Evolutionary conservation across 2,888 invertebrate species (phyloP).

Genomic region (Digitonthophagus gazella): DNA sequence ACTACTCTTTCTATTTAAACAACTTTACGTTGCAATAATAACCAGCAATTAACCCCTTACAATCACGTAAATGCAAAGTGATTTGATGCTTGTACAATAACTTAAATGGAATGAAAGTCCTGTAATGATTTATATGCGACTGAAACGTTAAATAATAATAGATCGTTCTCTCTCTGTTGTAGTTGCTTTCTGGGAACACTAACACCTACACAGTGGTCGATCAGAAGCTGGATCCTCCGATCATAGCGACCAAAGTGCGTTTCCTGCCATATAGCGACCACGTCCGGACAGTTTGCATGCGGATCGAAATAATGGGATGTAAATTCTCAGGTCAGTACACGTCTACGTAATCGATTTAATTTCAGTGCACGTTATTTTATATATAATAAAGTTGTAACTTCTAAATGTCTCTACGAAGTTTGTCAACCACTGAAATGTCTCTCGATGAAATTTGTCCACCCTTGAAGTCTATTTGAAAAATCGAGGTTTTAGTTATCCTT

Average conservation of each 20-base stretch:
- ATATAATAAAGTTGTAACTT: too few species aligned
- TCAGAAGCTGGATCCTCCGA: constrained; percentile 70
- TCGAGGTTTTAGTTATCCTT: too few species aligned
- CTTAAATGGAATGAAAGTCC: not conserved
- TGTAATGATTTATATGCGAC: constrained; percentile 19
- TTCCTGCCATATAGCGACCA: constrained; percentile 78
- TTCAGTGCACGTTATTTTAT: constrained; percentile 3
- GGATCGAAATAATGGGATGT: constrained; percentile 80
- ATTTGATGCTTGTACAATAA: not conserved
- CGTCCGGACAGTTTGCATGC: constrained; percentile 76
- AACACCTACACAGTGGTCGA: constrained; percentile 76
- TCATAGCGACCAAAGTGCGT: constrained; percentile 73
- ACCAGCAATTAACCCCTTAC: not conserved
- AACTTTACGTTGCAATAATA: not conserved
- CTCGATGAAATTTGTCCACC: not conserved
- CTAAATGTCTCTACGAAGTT: too few species aligned
- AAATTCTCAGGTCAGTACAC: constrained; percentile 67
- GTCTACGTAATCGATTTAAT: constrained; percentile 14
- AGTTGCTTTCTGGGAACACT: constrained; percentile 76
- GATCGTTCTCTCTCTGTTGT: constrained; percentile 46
- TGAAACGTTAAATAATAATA: constrained; percentile 20
- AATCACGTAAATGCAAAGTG: not conserved
- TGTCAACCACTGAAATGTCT: too few species aligned
- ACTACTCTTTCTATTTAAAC: too few species aligned
- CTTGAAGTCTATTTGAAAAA: not conserved